Evolutionary conservation across 1,140 invertebrate genomes (phyloP).

Genomic region (Cydia splendana): DNA sequence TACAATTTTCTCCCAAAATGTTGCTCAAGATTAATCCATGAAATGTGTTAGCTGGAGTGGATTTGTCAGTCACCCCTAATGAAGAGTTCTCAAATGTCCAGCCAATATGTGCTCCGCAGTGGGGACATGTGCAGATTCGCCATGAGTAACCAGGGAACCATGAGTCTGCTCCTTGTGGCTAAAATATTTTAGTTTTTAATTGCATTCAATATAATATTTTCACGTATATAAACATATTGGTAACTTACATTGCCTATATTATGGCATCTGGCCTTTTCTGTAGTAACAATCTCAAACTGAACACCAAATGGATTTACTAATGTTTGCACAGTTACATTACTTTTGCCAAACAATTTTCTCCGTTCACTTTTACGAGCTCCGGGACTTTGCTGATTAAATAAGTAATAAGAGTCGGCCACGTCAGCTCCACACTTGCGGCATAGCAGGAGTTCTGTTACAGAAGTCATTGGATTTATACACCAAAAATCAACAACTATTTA

Average conservation of each 20-base stretch:
- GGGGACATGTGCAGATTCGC: slow-evolving; percentile 74
- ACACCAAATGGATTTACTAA: slow-evolving; percentile 78
- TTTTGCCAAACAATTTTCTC: slow-evolving; percentile 76
- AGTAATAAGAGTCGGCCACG: slow-evolving; percentile 74
- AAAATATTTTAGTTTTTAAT: slow-evolving; percentile 35
- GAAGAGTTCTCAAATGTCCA: slow-evolving; percentile 73
- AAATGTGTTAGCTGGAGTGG: slow-evolving; percentile 54
- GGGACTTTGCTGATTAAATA: slow-evolving; percentile 75
- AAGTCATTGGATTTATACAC: neutral
- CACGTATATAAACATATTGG: neutral
- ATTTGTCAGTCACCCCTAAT: slow-evolving; percentile 39
- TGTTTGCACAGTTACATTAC: slow-evolving; percentile 76
- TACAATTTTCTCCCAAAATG: slow-evolving; percentile 76
- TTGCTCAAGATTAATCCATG: slow-evolving; percentile 74
- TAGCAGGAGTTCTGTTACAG: slow-evolving; percentile 68
- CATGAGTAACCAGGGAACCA: slow-evolving; percentile 78
- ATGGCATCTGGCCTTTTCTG: slow-evolving; percentile 75
- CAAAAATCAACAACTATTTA: slow-evolving; percentile 1
- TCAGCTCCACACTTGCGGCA: slow-evolving; percentile 80
- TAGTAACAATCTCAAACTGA: slow-evolving; percentile 74
- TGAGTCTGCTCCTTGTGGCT: slow-evolving; percentile 74
- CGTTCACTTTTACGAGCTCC: slow-evolving; percentile 66
- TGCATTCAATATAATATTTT: slow-evolving; percentile 23
- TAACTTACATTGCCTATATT: slow-evolving; percentile 71
- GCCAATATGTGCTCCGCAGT: slow-evolving; percentile 75